These are phyloP conservation scores for Parotocinclus haroldoi DNA, from an alignment of 2,797 vertebrate genomes.

Conservation along the genomic window DNA sequence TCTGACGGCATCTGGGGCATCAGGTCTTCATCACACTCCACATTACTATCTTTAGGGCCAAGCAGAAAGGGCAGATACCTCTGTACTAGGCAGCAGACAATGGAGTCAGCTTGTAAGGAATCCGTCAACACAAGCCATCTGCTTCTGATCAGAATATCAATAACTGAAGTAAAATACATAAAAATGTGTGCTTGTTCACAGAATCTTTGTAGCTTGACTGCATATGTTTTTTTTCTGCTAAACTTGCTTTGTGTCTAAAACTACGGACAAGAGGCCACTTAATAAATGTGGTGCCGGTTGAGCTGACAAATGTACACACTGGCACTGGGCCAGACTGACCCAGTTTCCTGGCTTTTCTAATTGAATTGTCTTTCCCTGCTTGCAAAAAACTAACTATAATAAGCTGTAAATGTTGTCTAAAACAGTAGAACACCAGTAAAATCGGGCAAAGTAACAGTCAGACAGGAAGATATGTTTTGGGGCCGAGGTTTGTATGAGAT, in stretches of 20 bases:
- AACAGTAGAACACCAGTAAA: background rate
- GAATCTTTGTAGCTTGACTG: no score
- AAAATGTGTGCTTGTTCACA: no score
- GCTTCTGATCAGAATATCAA: slow-evolving; percentile 1
- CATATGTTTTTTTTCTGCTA: no score
- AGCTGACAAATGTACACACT: no score
- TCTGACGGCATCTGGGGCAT: slow-evolving; percentile 15
- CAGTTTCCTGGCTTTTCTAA: no score
- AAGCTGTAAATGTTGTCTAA: background rate
- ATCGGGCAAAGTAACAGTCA: background rate
- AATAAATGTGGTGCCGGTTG: background rate
- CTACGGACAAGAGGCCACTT: no score
- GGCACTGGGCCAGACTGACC: no score
- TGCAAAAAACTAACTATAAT: no score
- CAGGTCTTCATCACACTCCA: slow-evolving; percentile 13
- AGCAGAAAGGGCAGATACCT: slow-evolving; percentile 27
- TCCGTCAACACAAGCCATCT: background rate
- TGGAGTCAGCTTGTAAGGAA: slow-evolving; percentile 1
- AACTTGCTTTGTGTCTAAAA: no score
- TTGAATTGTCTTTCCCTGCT: no score
- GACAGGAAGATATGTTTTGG: background rate
- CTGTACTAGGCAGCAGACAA: slow-evolving; percentile 3
- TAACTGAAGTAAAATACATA: no score
- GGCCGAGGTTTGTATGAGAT: slow-evolving; percentile 23
- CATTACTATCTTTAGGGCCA: slow-evolving; percentile 21